These are phyloP conservation scores for Castor canadensis DNA, from an alignment of 2,113 vertebrate species.

Conservation along the genomic window DNA sequence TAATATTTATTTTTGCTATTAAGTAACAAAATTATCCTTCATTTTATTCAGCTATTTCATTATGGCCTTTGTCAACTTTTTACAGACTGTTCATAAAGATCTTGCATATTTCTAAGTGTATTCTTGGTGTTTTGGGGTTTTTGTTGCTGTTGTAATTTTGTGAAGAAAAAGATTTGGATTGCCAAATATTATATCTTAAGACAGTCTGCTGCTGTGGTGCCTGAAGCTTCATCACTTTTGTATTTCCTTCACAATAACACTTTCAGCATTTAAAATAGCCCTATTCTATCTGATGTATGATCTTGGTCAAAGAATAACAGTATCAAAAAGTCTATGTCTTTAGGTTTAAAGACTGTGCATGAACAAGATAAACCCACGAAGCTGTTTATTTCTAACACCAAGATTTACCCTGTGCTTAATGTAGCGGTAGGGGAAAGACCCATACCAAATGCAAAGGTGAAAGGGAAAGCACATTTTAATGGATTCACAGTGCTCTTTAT, in stretches of 20 bases:
- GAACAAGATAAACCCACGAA: neutral
- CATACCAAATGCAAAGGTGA: neutral
- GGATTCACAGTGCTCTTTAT: neutral
- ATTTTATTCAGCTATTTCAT: neutral
- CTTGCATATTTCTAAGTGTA: neutral
- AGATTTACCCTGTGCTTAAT: neutral
- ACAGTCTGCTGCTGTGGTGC: neutral
- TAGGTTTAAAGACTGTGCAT: neutral
- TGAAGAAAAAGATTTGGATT: neutral
- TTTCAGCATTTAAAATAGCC: constrained; percentile 26
- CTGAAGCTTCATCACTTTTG: neutral
- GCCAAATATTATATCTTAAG: neutral
- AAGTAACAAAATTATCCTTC: neutral
- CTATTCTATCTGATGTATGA: neutral
- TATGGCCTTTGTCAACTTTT: constrained; percentile 2
- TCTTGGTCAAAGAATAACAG: constrained; percentile 3
- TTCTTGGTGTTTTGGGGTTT: neutral
- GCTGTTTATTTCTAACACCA: neutral
- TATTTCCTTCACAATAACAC: neutral
- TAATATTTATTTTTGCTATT: neutral
- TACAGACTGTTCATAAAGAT: neutral
- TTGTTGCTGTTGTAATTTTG: constrained; percentile 5
- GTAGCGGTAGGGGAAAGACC: neutral
- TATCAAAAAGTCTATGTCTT: neutral
- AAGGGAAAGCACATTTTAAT: neutral